Evolutionary conservation across 2,888 invertebrate genomes (phyloP).

Genomic region (Leptogaster cylindrica): DNA sequence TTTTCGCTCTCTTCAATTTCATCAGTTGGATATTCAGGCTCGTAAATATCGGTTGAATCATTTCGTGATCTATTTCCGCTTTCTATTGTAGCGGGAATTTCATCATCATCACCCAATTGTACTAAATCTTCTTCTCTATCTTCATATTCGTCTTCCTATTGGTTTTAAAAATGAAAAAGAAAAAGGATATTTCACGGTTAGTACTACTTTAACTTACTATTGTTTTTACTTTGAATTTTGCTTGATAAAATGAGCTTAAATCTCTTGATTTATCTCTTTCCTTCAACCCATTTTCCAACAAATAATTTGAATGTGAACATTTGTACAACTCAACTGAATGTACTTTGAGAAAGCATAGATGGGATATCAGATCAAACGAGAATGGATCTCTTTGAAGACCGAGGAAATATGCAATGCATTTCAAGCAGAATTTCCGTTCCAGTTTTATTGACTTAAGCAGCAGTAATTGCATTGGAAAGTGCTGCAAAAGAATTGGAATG

Average conservation of each 20-base stretch:
- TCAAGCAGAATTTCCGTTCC: too few species aligned
- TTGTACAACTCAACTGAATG: too few species aligned
- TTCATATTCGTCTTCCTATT: slow-evolving; percentile 61
- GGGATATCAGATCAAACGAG: too few species aligned
- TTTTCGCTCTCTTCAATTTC: slow-evolving; percentile 48
- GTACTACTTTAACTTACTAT: slow-evolving; percentile 55
- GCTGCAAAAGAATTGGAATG: too few species aligned
- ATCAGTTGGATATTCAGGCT: slow-evolving; percentile 31
- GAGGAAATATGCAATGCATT: too few species aligned
- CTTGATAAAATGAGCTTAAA: slow-evolving; percentile 11
- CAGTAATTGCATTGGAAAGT: too few species aligned
- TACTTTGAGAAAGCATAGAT: too few species aligned
- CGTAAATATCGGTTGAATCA: slow-evolving; percentile 41
- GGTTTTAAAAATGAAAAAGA: slow-evolving; percentile 59
- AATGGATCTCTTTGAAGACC: too few species aligned
- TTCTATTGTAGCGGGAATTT: slow-evolving; percentile 58
- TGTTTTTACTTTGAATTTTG: slow-evolving; percentile 24
- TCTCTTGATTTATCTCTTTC: too few species aligned
- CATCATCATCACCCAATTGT: slow-evolving; percentile 60
- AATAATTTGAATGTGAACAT: too few species aligned
- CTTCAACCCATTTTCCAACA: too few species aligned
- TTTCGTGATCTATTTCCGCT: slow-evolving; percentile 44
- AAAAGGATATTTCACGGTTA: slow-evolving; percentile 65
- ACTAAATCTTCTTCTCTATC: slow-evolving; percentile 62
- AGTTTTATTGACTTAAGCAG: too few species aligned